Base-by-base conservation (phyloP, 2,797 vertebrate genomes). In the Anabas testudineus region DNA sequence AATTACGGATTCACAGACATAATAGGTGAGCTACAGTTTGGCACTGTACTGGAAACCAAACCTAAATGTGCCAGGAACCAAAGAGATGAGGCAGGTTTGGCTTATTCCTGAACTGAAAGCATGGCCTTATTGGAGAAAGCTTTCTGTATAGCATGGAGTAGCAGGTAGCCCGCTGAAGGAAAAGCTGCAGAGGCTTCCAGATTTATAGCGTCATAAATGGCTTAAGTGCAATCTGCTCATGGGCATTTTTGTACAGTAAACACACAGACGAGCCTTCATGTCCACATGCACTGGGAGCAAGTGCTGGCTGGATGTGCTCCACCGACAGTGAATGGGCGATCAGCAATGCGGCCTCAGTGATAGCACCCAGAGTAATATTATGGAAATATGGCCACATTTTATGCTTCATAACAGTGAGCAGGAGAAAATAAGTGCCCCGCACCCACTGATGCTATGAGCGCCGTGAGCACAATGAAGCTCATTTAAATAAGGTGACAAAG, bases 401-500 rank as follows among this genome's bases (percentile, higher is more conserved):
- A 69, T 69, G 80, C 80, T 78, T 85, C 82, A 78, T 82, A 83
- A 88, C 74, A 57, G 80, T 2, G 26, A 76, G 61, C 83, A 51
- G 71, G 60, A 60, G 73, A 65, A 83, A 76, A 76, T 84, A 77
- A 84, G 83, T 34, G 42, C 15, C 73, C 32, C 24, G 74, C 7
- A 18, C 63, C 62, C 76, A 68, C 76, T 83, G 81, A 86, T 58
- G 85, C 80, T 68, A 79, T 58, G 82, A 83, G 81, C 61, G 8
- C 76, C 51, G 22, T 13, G 62, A 83, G 83, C 85, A 88, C 82
- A 90, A 88, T 89, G 76, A 80, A 74, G 80, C 76, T 67, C 81
- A 87, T 91, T 91, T 88, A 74, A 91, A 90, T 87, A 78, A 88
- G 81, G 86, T 84, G 83, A 86, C 81, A 82, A 84, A 82, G 80